Percentiles rank a stretch among this genome's conserved stretches.
Evolutionary conservation across 2,797 vertebrate species (phyloP).

Genomic region (Poecilia picta): DNA sequence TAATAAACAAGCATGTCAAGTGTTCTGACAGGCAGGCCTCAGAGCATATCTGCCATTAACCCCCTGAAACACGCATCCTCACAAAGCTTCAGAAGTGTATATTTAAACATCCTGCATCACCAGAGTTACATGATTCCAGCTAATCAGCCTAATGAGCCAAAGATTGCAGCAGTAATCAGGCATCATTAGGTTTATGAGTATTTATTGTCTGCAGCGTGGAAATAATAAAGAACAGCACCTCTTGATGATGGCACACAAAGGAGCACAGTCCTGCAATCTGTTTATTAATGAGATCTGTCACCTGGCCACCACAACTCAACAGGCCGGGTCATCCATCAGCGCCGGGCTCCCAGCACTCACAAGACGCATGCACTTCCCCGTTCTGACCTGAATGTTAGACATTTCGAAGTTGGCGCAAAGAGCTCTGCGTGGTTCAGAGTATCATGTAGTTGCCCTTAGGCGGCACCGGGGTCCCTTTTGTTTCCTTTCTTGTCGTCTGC

Average conservation of each 20-base stretch:
- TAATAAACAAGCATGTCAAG: slow-evolving; percentile 45
- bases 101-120: slow-evolving; percentile 80
- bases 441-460: slow-evolving; percentile 72
- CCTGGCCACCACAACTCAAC: slow-evolving; percentile 77
- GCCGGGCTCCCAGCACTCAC: slow-evolving; percentile 58
- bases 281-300: slow-evolving; percentile 84
- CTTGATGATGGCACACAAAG: slow-evolving; percentile 79
- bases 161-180: slow-evolving; percentile 88
- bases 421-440: slow-evolving; percentile 73
- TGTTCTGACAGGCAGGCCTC: slow-evolving; percentile 38
- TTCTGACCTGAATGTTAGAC: slow-evolving; percentile 79
- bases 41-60: slow-evolving; percentile 60
- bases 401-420: slow-evolving; percentile 73
- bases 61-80: slow-evolving; percentile 46
- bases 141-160: slow-evolving; percentile 89
- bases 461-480: slow-evolving; percentile 38
- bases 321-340: slow-evolving; percentile 79
- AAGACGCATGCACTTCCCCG: slow-evolving; percentile 78
- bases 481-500: slow-evolving; percentile 43
- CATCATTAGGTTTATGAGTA: slow-evolving; percentile 89
- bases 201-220: slow-evolving; percentile 85
- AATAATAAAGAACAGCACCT: slow-evolving; percentile 83
- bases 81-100: slow-evolving; percentile 71
- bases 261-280: slow-evolving; percentile 78
- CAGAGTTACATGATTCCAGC: slow-evolving; percentile 79